Evolutionary conservation across 2,888 invertebrate genomes (phyloP).

Genomic region (Rhagonycha lutea): DNA sequence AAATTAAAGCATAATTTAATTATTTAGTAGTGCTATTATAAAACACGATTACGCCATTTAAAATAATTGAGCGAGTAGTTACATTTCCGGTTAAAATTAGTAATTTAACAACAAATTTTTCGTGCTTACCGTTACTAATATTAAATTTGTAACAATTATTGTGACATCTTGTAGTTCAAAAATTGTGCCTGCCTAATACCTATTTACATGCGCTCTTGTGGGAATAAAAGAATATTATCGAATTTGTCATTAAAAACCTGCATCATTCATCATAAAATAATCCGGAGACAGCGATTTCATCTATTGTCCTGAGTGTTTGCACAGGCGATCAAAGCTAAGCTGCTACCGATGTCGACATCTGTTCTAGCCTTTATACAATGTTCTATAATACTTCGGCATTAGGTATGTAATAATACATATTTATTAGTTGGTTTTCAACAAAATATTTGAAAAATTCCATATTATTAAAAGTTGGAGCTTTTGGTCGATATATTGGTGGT

Average conservation of each 20-base stretch:
- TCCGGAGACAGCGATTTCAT: slow-evolving; percentile 46
- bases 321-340: slow-evolving; percentile 50
- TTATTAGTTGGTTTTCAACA: neutral
- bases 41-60: neutral
- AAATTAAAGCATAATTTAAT: neutral
- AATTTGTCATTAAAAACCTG: neutral
- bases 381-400: slow-evolving; percentile 46
- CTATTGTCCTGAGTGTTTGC: slow-evolving; percentile 48
- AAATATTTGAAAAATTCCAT: neutral
- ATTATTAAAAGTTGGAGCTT: neutral
- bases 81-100: neutral
- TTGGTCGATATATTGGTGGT: neutral
- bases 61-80: neutral
- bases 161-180: neutral
- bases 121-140: neutral
- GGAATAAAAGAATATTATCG: neutral
- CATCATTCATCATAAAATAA: slow-evolving; percentile 39
- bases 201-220: neutral
- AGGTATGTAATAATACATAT: neutral
- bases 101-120: neutral
- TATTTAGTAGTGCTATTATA: neutral
- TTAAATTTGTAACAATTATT: neutral
- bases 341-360: slow-evolving; percentile 45
- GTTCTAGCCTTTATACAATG: slow-evolving; percentile 46
- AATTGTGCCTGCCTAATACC: neutral